These are phyloP conservation scores for Drosophila nasuta DNA, from an alignment of 1,140 invertebrate genomes.

Conservation along the genomic window DNA sequence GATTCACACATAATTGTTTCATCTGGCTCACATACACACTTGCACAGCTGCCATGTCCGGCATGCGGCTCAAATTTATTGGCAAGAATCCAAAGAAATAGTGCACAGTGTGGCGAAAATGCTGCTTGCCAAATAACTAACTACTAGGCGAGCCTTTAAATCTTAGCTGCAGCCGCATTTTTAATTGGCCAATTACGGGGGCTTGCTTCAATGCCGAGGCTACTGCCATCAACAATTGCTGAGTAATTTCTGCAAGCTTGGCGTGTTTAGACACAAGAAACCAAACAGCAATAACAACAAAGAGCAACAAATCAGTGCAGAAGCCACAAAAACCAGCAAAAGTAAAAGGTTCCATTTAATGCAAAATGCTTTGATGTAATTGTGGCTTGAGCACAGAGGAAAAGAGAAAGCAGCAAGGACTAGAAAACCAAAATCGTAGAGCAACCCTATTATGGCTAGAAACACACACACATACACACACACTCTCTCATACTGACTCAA, in stretches of 20 bases:
- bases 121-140: slow-evolving; percentile 13
- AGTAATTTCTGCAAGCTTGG: slow-evolving; percentile 68
- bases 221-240: slow-evolving; percentile 58
- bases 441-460: slow-evolving; percentile 66
- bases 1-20: slow-evolving; percentile 15
- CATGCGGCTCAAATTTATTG: slow-evolving; percentile 29
- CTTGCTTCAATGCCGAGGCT: slow-evolving; percentile 23
- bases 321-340: slow-evolving; percentile 52
- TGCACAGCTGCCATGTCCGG: background rate
- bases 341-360: slow-evolving; percentile 73
- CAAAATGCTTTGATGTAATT: slow-evolving; percentile 82
- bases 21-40: background rate
- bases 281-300: slow-evolving; percentile 23
- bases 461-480: slow-evolving; percentile 37
- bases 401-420: slow-evolving; percentile 26
- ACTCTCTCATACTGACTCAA: slow-evolving; percentile 37
- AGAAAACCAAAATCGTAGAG: slow-evolving; percentile 47
- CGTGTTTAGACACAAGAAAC: slow-evolving; percentile 77
- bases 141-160: slow-evolving; percentile 33
- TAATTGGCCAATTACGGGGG: slow-evolving; percentile 75
- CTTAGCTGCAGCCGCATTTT: slow-evolving; percentile 60
- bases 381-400: slow-evolving; percentile 49
- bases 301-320: slow-evolving; percentile 38
- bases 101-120: slow-evolving; percentile 32
- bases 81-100: slow-evolving; percentile 40